A percentile compares a stretch with the other conserved stretches of the same genome.
Evolutionary conservation across 2,113 vertebrate genomes (phyloP).

Genomic region (Rhinoptilus africanus): DNA sequence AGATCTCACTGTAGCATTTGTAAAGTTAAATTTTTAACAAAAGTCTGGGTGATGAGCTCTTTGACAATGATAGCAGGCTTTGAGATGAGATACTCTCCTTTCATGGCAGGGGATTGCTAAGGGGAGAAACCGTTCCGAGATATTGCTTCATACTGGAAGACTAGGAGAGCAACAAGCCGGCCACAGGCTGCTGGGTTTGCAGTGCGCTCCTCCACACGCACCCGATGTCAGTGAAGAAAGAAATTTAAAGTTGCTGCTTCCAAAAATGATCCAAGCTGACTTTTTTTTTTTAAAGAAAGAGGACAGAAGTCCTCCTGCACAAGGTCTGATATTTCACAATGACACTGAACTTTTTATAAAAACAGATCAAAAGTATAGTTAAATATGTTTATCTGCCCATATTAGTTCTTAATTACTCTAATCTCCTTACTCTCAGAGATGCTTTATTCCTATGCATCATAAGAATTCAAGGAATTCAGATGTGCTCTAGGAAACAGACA

Average conservation of each 20-base stretch:
- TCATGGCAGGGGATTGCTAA: accelerated
- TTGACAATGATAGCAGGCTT: not conserved
- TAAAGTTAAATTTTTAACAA: not conserved
- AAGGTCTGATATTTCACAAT: not conserved
- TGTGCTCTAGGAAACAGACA: not conserved
- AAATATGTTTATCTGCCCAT: not conserved
- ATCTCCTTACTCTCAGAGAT: not conserved
- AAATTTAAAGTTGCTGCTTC: not conserved
- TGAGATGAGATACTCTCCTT: not conserved
- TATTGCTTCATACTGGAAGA: constrained; percentile 3
- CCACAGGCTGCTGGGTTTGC: not conserved
- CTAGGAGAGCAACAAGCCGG: not conserved
- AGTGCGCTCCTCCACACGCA: not conserved
- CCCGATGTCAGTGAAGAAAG: not conserved
- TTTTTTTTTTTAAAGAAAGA: not conserved
- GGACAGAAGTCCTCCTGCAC: not conserved
- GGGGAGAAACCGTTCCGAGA: not conserved
- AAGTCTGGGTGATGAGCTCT: not conserved
- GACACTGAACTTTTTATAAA: not conserved
- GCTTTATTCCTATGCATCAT: not conserved
- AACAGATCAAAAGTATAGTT: not conserved
- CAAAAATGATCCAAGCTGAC: not conserved
- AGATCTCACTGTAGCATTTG: not conserved
- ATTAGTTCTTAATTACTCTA: not conserved
- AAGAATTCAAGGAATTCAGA: not conserved